These are phyloP conservation scores for Amblyjoppa fuscipennis DNA, from an alignment of 2,888 invertebrate genomes.

Conservation along the genomic window DNA sequence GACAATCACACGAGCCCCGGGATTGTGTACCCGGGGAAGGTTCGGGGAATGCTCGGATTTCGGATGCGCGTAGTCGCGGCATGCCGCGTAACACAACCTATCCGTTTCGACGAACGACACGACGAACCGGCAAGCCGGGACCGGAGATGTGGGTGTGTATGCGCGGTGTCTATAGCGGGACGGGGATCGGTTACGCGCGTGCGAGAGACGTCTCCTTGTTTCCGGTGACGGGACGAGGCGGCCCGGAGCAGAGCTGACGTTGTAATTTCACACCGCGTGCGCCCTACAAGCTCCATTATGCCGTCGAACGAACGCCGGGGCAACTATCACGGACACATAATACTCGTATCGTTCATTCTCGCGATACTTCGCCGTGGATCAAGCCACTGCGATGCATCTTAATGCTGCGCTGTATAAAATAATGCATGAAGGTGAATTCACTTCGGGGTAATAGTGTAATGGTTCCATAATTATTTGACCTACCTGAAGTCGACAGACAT, in stretches of 20 bases:
- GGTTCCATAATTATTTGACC: too few species aligned
- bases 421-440: not conserved
- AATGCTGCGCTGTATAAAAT: not conserved
- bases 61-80: slow-evolving; percentile 13
- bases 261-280: slow-evolving; percentile 81
- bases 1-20: slow-evolving; percentile 54
- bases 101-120: slow-evolving; percentile 76
- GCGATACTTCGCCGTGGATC: slow-evolving; percentile 9
- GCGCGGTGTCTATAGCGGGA: not conserved
- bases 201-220: slow-evolving; percentile 61
- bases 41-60: slow-evolving; percentile 31
- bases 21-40: not conserved
- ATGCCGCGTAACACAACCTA: slow-evolving; percentile 66
- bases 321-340: slow-evolving; percentile 3
- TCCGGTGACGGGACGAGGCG: slow-evolving; percentile 57
- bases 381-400: not conserved
- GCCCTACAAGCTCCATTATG: slow-evolving; percentile 75
- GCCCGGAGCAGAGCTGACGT: slow-evolving; percentile 72
- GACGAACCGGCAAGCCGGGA: slow-evolving; percentile 30
- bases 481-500: too few species aligned
- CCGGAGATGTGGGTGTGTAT: slow-evolving; percentile 2
- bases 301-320: slow-evolving; percentile 50
- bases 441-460: too few species aligned
- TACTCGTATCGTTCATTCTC: not conserved
- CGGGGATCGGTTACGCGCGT: slow-evolving; percentile 28